A percentile compares a stretch with the other conserved stretches of the same genome.
phyloP scores from a whole-genome alignment of 2,797 vertebrate species.

The Clarias pachynema region DNA sequence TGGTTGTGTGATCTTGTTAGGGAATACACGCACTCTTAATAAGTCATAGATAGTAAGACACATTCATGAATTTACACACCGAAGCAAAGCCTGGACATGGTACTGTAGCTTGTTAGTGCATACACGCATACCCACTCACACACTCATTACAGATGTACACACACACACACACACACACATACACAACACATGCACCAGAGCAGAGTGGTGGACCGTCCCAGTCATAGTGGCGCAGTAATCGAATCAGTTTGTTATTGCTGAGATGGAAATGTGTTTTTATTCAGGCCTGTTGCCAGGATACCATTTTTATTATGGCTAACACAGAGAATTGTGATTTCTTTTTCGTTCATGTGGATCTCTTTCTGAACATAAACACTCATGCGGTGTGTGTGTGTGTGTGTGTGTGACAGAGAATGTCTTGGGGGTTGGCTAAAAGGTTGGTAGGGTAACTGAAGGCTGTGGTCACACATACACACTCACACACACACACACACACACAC shows the following conservation, averaged over 20 bases:
- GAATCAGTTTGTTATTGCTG: slow-evolving; percentile 63
- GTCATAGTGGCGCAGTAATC: slow-evolving; percentile 52
- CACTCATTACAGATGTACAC: slow-evolving; percentile 6
- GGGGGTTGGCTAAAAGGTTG: slow-evolving; percentile 21
- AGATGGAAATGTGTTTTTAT: slow-evolving; percentile 62
- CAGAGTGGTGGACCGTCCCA: slow-evolving; percentile 39
- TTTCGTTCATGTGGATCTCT: slow-evolving; percentile 48
- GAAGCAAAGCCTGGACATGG: not conserved
- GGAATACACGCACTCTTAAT: not conserved
- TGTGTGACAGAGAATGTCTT: slow-evolving; percentile 9
- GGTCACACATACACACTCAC: not conserved
- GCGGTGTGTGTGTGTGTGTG: not conserved
- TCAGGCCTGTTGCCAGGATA: slow-evolving; percentile 58
- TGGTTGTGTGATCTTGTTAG: slow-evolving; percentile 9
- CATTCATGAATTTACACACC: not conserved
- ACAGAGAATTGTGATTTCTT: slow-evolving; percentile 54
- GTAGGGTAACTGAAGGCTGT: slow-evolving; percentile 49
- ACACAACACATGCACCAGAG: slow-evolving; percentile 33
- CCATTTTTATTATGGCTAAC: slow-evolving; percentile 61
- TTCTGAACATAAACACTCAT: slow-evolving; percentile 35
- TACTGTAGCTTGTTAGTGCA: slow-evolving; percentile 34
- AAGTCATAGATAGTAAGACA: slow-evolving; percentile 7
- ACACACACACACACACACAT: slow-evolving; percentile 35
- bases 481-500: slow-evolving; percentile 2
- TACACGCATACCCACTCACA: slow-evolving; percentile 40